Conservation (phyloP, 1,140 invertebrate species). For the Lordiphosa collinella region DNA sequence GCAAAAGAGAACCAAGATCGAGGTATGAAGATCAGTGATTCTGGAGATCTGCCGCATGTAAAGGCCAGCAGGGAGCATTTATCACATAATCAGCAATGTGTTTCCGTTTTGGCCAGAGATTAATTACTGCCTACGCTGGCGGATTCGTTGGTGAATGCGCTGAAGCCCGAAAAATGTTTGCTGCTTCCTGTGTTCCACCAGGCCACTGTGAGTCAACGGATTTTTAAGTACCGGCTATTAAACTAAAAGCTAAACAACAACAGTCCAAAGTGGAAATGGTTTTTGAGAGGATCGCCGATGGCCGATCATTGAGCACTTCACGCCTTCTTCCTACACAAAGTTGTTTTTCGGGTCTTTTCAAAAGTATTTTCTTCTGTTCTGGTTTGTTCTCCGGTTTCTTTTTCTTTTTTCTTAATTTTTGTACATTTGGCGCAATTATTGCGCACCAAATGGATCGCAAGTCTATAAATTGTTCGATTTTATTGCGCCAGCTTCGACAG, state of each 20-base stretch:
- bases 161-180: slow-evolving; percentile 10
- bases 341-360: slow-evolving; percentile 18
- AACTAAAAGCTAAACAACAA: slow-evolving; percentile 70
- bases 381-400: not conserved
- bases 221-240: slow-evolving; percentile 72
- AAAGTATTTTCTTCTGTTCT: slow-evolving; percentile 21
- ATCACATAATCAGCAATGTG: slow-evolving; percentile 32
- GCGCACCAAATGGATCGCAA: slow-evolving; percentile 74
- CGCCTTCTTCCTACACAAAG: slow-evolving; percentile 11
- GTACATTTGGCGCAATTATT: slow-evolving; percentile 75
- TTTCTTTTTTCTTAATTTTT: slow-evolving; percentile 50
- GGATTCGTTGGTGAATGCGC: slow-evolving; percentile 21
- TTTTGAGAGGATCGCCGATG: slow-evolving; percentile 25
- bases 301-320: slow-evolving; percentile 7
- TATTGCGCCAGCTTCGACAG: slow-evolving; percentile 77
- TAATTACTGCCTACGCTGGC: slow-evolving; percentile 50
- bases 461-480: slow-evolving; percentile 78
- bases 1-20: slow-evolving; percentile 3
- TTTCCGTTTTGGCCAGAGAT: slow-evolving; percentile 37
- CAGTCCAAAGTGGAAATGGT: slow-evolving; percentile 51
- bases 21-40: slow-evolving; percentile 13
- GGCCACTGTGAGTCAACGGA: slow-evolving; percentile 55
- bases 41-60: slow-evolving; percentile 5
- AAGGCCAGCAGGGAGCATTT: slow-evolving; percentile 17
- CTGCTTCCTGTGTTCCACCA: slow-evolving; percentile 12